Conservation (phyloP, 2,113 vertebrate genomes). For the Sapayoa aenigma region DNA sequence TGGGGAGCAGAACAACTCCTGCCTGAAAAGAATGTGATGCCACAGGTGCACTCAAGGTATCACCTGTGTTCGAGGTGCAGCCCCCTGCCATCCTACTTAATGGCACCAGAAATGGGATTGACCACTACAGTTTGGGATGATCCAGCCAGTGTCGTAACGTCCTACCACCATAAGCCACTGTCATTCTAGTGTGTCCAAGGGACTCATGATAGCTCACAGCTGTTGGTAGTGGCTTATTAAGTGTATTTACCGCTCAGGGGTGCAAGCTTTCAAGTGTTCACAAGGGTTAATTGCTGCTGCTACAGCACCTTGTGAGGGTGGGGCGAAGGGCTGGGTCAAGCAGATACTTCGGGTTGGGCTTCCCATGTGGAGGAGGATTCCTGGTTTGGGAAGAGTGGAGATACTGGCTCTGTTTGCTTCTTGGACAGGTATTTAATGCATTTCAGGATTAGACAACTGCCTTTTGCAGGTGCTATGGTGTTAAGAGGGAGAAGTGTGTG, state of each 20-base stretch:
- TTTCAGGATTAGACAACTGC: not conserved
- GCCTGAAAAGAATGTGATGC: accelerated
- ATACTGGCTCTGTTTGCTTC: not conserved
- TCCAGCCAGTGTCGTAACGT: not conserved
- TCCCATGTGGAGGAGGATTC: not conserved
- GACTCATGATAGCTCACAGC: not conserved
- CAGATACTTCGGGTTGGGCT: not conserved
- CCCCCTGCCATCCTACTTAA: not conserved
- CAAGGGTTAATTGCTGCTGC: not conserved
- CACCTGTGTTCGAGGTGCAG: accelerated
- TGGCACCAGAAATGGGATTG: not conserved
- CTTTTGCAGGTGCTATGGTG: not conserved
- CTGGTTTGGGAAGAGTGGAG: not conserved
- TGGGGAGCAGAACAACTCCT: accelerated
- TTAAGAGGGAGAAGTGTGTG: not conserved
- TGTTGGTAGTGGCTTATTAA: not conserved
- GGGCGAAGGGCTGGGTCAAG: not conserved
- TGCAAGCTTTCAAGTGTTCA: not conserved
- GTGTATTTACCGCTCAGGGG: not conserved
- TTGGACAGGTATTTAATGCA: not conserved
- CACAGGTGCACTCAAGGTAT: not conserved
- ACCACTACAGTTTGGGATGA: not conserved
- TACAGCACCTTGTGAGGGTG: not conserved
- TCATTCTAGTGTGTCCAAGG: accelerated
- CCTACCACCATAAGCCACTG: accelerated